Conservation (phyloP, 1,140 invertebrate species). For the Caerostris darwini region DNA sequence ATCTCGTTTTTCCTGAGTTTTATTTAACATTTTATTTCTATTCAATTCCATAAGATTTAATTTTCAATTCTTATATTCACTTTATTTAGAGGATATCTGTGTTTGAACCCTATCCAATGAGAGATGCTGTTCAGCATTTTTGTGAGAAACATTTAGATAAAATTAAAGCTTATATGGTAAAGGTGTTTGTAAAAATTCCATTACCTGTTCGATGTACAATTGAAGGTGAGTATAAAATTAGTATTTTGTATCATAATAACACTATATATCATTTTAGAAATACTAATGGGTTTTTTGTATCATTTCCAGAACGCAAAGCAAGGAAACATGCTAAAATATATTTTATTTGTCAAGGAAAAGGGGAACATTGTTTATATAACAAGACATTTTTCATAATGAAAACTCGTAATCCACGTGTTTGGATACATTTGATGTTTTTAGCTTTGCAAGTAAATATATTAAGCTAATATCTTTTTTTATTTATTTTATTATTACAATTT, state of each 20-base stretch:
- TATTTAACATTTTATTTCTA: no score
- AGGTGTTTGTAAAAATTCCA: slow-evolving; percentile 91
- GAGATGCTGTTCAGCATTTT: slow-evolving; percentile 95
- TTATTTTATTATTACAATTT: background rate
- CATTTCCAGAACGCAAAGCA: slow-evolving; percentile 87
- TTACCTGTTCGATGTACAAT: slow-evolving; percentile 94
- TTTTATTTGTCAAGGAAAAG: slow-evolving; percentile 93
- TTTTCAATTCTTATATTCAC: background rate
- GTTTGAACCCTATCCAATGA: slow-evolving; percentile 92
- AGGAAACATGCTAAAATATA: slow-evolving; percentile 93
- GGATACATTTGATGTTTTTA: slow-evolving; percentile 98
- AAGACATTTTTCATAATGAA: slow-evolving; percentile 92
- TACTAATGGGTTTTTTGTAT: background rate
- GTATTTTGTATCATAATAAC: background rate
- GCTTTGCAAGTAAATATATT: slow-evolving; percentile 87
- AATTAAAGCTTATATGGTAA: slow-evolving; percentile 94
- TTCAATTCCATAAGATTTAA: background rate
- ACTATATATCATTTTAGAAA: background rate
- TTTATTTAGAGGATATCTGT: slow-evolving; percentile 88
- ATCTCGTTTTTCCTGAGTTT: no score
- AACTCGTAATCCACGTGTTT: slow-evolving; percentile 92
- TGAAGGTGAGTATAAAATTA: slow-evolving; percentile 86
- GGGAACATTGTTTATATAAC: slow-evolving; percentile 94
- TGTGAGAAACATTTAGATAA: slow-evolving; percentile 96
- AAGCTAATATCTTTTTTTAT: background rate